Base-by-base conservation (phyloP, 1,140 invertebrate genomes). In the Hyles vespertilio region DNA sequence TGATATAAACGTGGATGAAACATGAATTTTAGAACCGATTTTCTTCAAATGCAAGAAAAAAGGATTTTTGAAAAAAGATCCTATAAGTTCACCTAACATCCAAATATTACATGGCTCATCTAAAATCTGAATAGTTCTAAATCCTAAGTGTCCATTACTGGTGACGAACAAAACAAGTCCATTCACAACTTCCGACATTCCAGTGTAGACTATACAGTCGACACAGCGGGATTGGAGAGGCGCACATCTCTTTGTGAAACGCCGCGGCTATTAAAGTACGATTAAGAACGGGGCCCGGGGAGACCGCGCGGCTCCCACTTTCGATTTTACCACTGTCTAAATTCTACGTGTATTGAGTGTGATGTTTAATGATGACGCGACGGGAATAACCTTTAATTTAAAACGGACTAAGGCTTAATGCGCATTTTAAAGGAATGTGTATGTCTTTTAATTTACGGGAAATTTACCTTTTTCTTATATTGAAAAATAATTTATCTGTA, bases 211-310 rank as follows among this genome's bases (percentile, higher is more conserved):
- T 62, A 59, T 60, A 9, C 66, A 73, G 57, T 70, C 22, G 22
- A 22, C 22, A 22, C 22, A 22, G 22, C 22, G 22, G 22, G 22
- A 22, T 22, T 22, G 72, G 69, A 61, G 40, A 63, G 65, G 62
- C 63, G 60, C 65, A 48, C 45, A 34, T n/a, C 58, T 54, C 77
- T 83, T 84, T 84, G 77, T 73, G 60, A 69, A 67, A 67, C 60
- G 79, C 84, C 84, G 84, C 77, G 49, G 71, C 81, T 81, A 84
- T 87, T 87, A 87, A 84, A 84, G 69, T 64, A 61, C 84, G 76
- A 87, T 87, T 87, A 87, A 69, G 34, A 34, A 32, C 53, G 59
- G 48, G 9, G 34, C 58, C 40, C 40, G 61, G 53, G 62, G 74
- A 85, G 80, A 85, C 82, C 65, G 49, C 44, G 40, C 61, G 81